Percentiles rank a stretch among this genome's conserved stretches.
These are phyloP conservation scores for Laupala kohalensis DNA, from an alignment of 1,140 invertebrate species.

Conservation along the genomic window DNA sequence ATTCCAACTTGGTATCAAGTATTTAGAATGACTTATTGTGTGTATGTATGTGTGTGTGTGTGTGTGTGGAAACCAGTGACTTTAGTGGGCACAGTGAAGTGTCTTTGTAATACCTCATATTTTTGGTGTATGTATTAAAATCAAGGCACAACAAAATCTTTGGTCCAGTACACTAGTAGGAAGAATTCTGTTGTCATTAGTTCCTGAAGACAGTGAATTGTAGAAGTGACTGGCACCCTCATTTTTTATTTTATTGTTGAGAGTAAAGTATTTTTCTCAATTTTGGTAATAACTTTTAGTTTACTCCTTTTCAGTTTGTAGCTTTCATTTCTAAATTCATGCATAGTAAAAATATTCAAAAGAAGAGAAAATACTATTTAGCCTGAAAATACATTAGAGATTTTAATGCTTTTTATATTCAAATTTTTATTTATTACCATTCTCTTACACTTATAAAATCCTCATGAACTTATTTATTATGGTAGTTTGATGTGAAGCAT, in stretches of 20 bases:
- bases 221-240: too few relatives aligned
- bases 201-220: too few relatives aligned
- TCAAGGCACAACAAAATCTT: neutral
- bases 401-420: too few relatives aligned
- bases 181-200: neutral
- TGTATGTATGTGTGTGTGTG: neutral
- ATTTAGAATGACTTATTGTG: slow-evolving; percentile 1
- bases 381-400: too few relatives aligned
- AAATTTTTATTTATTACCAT: too few relatives aligned
- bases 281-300: too few relatives aligned
- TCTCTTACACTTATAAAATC: neutral
- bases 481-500: neutral
- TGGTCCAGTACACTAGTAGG: neutral
- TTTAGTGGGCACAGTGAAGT: neutral
- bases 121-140: slow-evolving; percentile 3
- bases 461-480: neutral
- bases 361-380: too few relatives aligned
- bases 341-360: neutral
- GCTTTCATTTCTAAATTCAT: neutral
- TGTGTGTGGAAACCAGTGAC: neutral
- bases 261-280: too few relatives aligned
- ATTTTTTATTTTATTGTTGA: too few relatives aligned
- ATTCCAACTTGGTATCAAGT: neutral
- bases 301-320: neutral
- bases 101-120: slow-evolving; percentile 4